These are phyloP conservation scores for Troilus luridus DNA, from an alignment of 2,888 invertebrate genomes.

Conservation along the genomic window DNA sequence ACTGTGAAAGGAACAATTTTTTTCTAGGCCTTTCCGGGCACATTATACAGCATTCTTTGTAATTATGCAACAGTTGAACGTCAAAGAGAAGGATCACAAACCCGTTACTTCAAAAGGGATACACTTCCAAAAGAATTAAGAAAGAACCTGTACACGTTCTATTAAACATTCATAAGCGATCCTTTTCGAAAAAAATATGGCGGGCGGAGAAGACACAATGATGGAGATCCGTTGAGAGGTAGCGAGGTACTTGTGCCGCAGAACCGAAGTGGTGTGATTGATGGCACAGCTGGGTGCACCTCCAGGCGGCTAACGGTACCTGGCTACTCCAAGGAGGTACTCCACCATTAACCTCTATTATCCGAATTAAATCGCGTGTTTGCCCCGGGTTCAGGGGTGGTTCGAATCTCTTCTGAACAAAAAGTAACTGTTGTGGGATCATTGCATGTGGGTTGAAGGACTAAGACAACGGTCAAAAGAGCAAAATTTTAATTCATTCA, in stretches of 20 bases:
- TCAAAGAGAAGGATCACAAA: not conserved
- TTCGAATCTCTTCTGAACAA: not conserved
- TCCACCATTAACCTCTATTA: not conserved
- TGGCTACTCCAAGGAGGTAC: not conserved
- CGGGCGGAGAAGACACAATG: not conserved
- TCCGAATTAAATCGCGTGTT: constrained; percentile 28
- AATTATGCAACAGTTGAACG: constrained; percentile 38
- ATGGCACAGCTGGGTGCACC: constrained; percentile 21
- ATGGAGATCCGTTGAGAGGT: constrained; percentile 47
- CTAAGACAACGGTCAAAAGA: not conserved
- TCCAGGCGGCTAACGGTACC: constrained; percentile 20
- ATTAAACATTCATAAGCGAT: constrained; percentile 47
- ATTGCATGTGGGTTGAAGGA: not conserved
- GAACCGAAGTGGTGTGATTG: not conserved
- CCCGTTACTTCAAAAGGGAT: not conserved
- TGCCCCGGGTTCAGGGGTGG: not conserved
- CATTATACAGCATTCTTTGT: not conserved
- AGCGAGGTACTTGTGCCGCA: not conserved
- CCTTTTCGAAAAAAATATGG: not conserved
- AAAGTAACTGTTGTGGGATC: not conserved
- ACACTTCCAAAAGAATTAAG: constrained; percentile 28
- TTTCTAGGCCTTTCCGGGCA: not conserved
- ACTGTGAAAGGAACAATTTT: not conserved
- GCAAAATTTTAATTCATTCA: too few species aligned
- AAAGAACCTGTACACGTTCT: constrained; percentile 37